Base-by-base conservation (phyloP, 2,888 invertebrate genomes). In the Meliscaeva auricollis region DNA sequence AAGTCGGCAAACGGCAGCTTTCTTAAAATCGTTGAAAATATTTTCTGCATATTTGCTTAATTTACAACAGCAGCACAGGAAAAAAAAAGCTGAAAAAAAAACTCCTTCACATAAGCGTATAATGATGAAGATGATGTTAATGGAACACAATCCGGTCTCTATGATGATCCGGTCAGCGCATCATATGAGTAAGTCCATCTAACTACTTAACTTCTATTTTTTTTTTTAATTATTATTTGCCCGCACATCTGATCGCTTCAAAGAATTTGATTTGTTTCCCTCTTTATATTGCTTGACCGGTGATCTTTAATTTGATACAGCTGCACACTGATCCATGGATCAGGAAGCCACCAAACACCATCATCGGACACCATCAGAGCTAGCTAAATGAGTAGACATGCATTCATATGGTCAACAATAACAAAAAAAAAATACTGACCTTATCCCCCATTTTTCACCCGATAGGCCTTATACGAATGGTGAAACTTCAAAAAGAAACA, bases 111-210 rank as follows among this genome's bases (percentile, higher is more conserved):
- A 17, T 62, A 30, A 46, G 30, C 30, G n/a, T n/a, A 64, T 64
- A 72, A 79, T 72, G 80, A 80, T 72, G 75, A 75, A 75, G 84
- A 79, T 74, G 79, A 79, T 75, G 58, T 60, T 80, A 75, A 84
- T 84, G 66, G 66, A 52, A 64, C 46, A 74, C 52, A 75, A 84
- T 84, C 80, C 80, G 66, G 84, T 84, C 79, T 64, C 38, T 38
- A 38, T 38, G 8, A 5, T 60, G 46, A 64, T 64, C 13, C 26
- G 35, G 66, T 75, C 41, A 35, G 52, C 13, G 30, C 56, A 64
- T 48, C 4, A 26, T 26, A 60, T 20, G 11, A 30, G 35, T 60
- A 72, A 52, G 52, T 66, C 54, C 60, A 32, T 52, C 64, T 54
- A n/a, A 17, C 50, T 50, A 11, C n/a, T 17, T 17, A 3, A 17